Evolutionary conservation across 2,888 invertebrate genomes (phyloP).

Genomic region (Cephus nigrinus): DNA sequence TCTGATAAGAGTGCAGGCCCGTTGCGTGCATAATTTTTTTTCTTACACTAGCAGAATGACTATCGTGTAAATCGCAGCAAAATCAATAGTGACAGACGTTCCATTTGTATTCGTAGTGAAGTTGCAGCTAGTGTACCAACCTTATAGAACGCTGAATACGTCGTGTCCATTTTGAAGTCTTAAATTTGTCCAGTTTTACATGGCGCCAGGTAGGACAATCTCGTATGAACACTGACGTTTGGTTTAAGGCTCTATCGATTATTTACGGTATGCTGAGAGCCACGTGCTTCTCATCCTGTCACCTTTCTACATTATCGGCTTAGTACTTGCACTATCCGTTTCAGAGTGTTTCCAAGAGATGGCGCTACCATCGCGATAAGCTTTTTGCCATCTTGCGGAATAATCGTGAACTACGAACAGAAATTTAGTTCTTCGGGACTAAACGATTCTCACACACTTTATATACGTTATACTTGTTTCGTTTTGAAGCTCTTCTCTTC

Average conservation of each 20-base stretch:
- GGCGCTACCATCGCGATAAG: background rate
- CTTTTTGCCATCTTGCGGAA: background rate
- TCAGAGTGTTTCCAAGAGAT: background rate
- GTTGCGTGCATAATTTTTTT: background rate
- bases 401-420: background rate
- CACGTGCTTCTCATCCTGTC: background rate
- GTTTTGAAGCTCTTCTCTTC: too few relatives aligned
- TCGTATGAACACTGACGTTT: background rate
- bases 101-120: background rate
- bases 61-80: background rate
- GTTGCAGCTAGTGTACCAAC: background rate
- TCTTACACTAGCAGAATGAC: background rate
- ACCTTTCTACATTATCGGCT: background rate
- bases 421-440: background rate
- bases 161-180: background rate
- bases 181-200: background rate
- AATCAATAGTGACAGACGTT: background rate
- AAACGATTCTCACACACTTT: background rate
- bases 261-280: background rate
- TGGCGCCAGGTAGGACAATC: background rate
- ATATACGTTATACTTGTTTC: background rate
- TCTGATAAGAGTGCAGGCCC: background rate
- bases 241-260: background rate
- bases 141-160: too few relatives aligned
- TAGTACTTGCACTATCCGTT: background rate